Percentiles rank a stretch among this genome's conserved stretches.
Evolutionary conservation across 2,888 invertebrate genomes (phyloP).

Genomic region (Ryuthela nishihirai): DNA sequence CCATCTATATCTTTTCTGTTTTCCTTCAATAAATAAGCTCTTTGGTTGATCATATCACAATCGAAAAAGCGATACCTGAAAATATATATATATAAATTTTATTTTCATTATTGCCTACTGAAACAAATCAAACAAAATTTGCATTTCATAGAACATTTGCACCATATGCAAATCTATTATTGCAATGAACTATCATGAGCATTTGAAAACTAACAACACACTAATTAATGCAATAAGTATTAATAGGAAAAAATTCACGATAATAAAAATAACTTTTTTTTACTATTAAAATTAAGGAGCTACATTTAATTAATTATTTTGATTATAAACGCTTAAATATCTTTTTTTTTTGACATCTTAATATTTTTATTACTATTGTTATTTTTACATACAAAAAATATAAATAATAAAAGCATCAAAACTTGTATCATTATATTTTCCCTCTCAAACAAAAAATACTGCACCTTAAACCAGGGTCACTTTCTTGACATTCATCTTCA

Average conservation of each 20-base stretch:
- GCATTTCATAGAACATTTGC: no score
- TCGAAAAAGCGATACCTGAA: not conserved
- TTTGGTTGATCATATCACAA: not conserved
- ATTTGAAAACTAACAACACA: no score
- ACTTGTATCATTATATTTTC: not conserved
- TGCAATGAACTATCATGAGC: no score
- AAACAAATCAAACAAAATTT: not conserved
- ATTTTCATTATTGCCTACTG: not conserved
- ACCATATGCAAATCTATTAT: no score
- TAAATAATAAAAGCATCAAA: not conserved
- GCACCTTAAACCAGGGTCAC: slow-evolving; percentile 25
- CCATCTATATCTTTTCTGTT: not conserved
- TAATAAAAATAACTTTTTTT: not conserved
- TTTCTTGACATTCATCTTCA: slow-evolving; percentile 20
- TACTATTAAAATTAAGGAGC: no score
- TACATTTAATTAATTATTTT: no score
- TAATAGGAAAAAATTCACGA: not conserved
- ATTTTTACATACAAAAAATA: no score
- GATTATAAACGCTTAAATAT: no score
- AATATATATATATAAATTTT: not conserved
- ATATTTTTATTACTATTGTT: no score
- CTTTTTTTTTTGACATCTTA: no score
- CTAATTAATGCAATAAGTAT: not conserved
- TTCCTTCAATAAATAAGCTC: not conserved
- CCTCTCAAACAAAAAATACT: not conserved